Base-by-base conservation (phyloP, 2,113 vertebrate species). In the Manacus vitellinus region DNA sequence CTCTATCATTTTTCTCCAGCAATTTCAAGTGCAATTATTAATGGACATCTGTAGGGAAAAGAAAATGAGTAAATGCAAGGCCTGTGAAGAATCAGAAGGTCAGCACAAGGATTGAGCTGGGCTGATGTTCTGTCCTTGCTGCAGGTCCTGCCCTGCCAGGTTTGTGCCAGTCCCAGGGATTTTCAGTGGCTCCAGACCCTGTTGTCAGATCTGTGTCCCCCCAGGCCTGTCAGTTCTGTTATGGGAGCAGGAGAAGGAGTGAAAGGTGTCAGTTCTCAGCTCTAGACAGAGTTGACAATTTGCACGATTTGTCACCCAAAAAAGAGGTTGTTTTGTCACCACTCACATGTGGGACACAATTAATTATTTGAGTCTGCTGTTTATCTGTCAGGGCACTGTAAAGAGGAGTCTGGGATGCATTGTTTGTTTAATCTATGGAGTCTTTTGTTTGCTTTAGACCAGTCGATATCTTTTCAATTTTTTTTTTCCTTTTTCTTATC, bases 371-470 rank as follows among this genome's bases (percentile, higher is more conserved):
- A 90, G 82, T 27, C 75, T 89, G 75, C 89, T 90, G 78, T 88
- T 94, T 93, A 15, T 87, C 84, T 87, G 93, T 67, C 94, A 90
- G 46, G 83, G 62, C 49, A 2, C 89, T 19, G 58, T 5, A 54
- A 88, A 55, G 94, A 66, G 68, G 76, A 78, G 41, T 78, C 78
- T 4, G 61, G 77, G 75, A 47, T 46, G 51, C 71, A 27, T 80
- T 95, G 87, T 77, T 91, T 79, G 61, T 86, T 89, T 85, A 61
- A 92, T 83, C 85, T 76, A 11, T 13, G 8, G 72, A 8, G 25
- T 24, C 82, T 94, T 96, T 92, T 96, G 82, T 92, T 96, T 71
- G 75, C 92, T 65, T 47, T 59, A n/a, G 72, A 79, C 77, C 7
- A 33, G 82, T 12, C 14, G 4, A 25, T 91, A 70, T 68, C n/a